Evolutionary conservation across 1,140 invertebrate genomes (phyloP).

Genomic region (Muscidifurax raptorellus): DNA sequence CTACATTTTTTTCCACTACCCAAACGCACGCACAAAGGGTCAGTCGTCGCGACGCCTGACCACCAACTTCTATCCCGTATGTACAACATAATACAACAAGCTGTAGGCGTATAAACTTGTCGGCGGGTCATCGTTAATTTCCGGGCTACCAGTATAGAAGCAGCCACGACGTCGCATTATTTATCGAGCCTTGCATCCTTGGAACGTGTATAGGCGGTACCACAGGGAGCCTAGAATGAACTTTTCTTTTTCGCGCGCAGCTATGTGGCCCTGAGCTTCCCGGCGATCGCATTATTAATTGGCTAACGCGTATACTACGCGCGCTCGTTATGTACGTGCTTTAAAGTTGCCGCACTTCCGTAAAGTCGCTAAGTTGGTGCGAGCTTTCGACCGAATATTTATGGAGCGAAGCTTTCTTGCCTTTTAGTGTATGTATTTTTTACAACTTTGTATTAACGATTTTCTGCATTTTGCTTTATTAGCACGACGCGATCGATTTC

Average conservation of each 20-base stretch:
- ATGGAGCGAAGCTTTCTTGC: too few relatives aligned
- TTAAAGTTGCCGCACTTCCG: neutral
- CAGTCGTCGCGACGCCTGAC: too few relatives aligned
- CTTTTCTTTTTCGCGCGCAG: neutral
- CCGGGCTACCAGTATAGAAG: neutral
- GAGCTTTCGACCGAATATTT: neutral
- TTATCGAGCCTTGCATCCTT: constrained; percentile 32
- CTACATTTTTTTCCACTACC: too few relatives aligned
- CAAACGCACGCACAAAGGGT: too few relatives aligned
- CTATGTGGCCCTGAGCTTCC: neutral
- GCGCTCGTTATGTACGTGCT: neutral
- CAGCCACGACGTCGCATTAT: neutral
- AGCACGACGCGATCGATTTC: too few relatives aligned
- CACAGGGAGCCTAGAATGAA: neutral
- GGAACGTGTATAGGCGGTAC: neutral
- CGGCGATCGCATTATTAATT: constrained; percentile 18
- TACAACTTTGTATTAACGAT: too few relatives aligned
- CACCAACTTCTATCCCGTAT: too few relatives aligned
- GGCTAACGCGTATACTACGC: neutral
- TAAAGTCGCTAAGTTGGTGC: neutral
- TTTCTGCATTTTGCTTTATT: too few relatives aligned
- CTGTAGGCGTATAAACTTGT: too few relatives aligned
- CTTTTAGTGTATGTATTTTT: neutral
- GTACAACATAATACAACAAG: too few relatives aligned
- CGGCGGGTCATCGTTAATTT: constrained; percentile 14